Conservation (phyloP, 2,888 invertebrate species). For the Platycnemis pennipes region DNA sequence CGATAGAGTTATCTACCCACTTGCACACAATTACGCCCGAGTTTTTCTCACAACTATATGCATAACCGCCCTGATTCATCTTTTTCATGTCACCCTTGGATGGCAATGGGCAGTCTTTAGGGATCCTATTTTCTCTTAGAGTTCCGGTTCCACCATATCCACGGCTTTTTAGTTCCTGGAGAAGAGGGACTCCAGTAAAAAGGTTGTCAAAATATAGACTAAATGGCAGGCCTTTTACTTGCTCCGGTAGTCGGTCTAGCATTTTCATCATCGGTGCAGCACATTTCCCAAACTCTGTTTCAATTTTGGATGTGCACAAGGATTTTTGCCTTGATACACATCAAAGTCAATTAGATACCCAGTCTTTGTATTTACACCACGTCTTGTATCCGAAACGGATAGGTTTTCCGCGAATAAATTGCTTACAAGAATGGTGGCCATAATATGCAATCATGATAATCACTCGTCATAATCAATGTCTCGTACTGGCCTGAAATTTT, state of each 20-base stretch:
- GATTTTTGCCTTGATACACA: constrained; percentile 74
- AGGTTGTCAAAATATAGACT: constrained; percentile 74
- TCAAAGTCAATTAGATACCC: constrained; percentile 76
- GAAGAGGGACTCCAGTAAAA: constrained; percentile 74
- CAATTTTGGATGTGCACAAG: constrained; percentile 45
- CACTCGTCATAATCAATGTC: background rate
- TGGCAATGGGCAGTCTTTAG: constrained; percentile 70
- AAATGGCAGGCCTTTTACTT: constrained; percentile 71
- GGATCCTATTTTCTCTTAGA: constrained; percentile 71
- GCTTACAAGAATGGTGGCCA: background rate
- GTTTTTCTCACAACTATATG: constrained; percentile 67
- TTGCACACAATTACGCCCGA: constrained; percentile 50
- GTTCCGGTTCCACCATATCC: constrained; percentile 73
- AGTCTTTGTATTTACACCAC: no score
- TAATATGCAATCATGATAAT: constrained; percentile 2
- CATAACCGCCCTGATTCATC: constrained; percentile 69
- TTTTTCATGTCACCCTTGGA: constrained; percentile 68
- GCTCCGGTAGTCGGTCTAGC: constrained; percentile 71
- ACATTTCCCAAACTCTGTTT: background rate
- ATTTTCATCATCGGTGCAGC: constrained; percentile 69
- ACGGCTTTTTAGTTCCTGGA: constrained; percentile 72
- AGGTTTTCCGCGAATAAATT: constrained; percentile 16
- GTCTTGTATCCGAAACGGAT: background rate
- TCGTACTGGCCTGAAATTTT: background rate
- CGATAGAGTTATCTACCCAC: constrained; percentile 40